Evolutionary conservation across 2,888 invertebrate species (phyloP), one percentile per base, ranked within the genome.

Genomic region (Amiota communis): DNA sequence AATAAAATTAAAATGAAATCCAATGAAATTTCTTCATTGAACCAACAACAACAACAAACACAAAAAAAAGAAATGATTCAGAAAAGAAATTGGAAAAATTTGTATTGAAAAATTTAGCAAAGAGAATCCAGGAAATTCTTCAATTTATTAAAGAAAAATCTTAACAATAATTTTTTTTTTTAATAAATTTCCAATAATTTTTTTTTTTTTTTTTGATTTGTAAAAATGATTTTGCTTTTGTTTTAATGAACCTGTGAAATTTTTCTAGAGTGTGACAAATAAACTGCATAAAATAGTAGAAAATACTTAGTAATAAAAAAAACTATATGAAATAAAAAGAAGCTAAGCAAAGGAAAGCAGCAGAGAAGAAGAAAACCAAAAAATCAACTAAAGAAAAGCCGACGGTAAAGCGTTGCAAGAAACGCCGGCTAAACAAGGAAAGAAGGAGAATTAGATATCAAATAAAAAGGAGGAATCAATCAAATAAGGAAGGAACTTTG

Each of bases 11-110:
- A n/a, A 57, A 57, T 13, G 8, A 57, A 57, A 57, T 57, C 3
- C 3, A 23, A 23, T 2, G 3, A 3, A 23, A 23, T 23, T 23
- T 71, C 70, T 57, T 17, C 57, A 17, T 57, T 57, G 57, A 57
- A 57, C 57, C 57, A n/a, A 57, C 36, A 59, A 72, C 70, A 74
- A 56, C n/a, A 68, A 17, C 23, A 23, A 23, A 1, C 1, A 23
- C 23, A 13, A 17, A 49, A 67, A 49, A 6, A 36, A 36, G 36
- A 36, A 46, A 67, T 51, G 67, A 23, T 4, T 36, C 2, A 36
- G 8, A 36, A 36, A 36, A 36, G 36, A 36, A 36, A 36, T 36
- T 36, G 8, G 36, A 23, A 23, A 23, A 23, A 36, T 23, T 23
- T 3, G 23, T n/a, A n/a, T 23, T 23, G 3, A 23, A 23, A 23